Evolutionary conservation across 2,113 vertebrate genomes (phyloP).

Genomic region (Upupa epops): DNA sequence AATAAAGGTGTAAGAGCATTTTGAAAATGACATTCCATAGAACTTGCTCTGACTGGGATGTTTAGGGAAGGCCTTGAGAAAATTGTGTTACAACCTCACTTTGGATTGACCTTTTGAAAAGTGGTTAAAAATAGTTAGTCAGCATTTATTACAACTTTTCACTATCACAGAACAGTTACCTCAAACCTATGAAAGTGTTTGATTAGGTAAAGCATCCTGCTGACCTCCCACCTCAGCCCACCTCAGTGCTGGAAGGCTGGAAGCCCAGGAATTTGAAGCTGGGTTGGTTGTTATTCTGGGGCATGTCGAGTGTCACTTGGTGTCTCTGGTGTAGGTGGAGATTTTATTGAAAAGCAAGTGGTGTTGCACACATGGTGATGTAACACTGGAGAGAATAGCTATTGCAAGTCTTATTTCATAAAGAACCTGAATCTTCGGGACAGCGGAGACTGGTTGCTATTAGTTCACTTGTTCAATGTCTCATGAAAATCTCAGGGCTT

Average conservation of each 20-base stretch:
- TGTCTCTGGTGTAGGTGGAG: not conserved
- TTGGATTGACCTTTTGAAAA: not conserved
- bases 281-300: not conserved
- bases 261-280: not conserved
- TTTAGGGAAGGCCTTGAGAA: not conserved
- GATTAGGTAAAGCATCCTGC: not conserved
- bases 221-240: accelerated
- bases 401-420: not conserved
- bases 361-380: not conserved
- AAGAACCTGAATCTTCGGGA: not conserved
- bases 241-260: not conserved
- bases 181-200: not conserved
- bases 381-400: not conserved
- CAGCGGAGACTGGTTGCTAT: not conserved
- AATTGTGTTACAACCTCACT: not conserved
- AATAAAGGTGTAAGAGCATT: not conserved
- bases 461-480: not conserved
- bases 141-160: not conserved
- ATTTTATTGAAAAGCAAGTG: not conserved
- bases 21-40: not conserved
- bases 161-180: not conserved
- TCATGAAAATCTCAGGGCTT: not conserved
- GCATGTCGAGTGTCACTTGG: accelerated
- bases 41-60: not conserved
- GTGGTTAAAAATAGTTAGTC: not conserved